Base-by-base conservation (phyloP, 2,113 vertebrate genomes). In the Aleadryas rufinucha region DNA sequence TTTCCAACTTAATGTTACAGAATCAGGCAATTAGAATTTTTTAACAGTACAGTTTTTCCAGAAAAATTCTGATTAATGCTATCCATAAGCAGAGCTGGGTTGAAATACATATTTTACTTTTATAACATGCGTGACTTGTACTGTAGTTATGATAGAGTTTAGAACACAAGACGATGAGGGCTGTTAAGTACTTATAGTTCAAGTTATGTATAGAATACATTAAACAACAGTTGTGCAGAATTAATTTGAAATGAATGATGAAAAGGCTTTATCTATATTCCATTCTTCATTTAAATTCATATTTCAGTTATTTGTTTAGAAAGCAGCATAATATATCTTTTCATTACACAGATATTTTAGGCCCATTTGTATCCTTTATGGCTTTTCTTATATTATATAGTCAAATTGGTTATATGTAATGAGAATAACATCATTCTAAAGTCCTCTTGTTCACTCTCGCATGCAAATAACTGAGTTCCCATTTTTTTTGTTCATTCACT, bases 221-320 rank as follows among this genome's bases (percentile, higher is more conserved):
- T 63, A 68, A 83, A 24, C 4, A 44, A 47, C 16, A 44, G 28
- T 30, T 74, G 9, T 24, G 7, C 16, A 78, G 9, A 49, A 76
- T 16, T 59, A 54, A 74, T 60, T 74, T 82, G 10, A 69, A 80
- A 94, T 41, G 6, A 52, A 9, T 39, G 8, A 60, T 60, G 15
- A 81, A 53, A n/a, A 57, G 6, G 1, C 3, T 75, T 35, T 68
- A 2, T 57, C 13, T 66, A 7, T 60, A 31, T 63, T 82, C 75
- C 26, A 56, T 56, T 93, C 8, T 77, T 28, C 6, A 39, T 78
- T 87, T 85, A 72, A 93, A 37, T 66, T 90, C 93, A 56, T 79
- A 63, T 83, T 94, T 93, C 24, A 84, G 9, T 13, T 64, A 54
- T 79, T n/a, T 94, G 7, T 96, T 93, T 72, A 71, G 13, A 44